These are phyloP conservation scores for Vireo altiloquus DNA, from an alignment of 2,113 vertebrate genomes.

Conservation along the genomic window DNA sequence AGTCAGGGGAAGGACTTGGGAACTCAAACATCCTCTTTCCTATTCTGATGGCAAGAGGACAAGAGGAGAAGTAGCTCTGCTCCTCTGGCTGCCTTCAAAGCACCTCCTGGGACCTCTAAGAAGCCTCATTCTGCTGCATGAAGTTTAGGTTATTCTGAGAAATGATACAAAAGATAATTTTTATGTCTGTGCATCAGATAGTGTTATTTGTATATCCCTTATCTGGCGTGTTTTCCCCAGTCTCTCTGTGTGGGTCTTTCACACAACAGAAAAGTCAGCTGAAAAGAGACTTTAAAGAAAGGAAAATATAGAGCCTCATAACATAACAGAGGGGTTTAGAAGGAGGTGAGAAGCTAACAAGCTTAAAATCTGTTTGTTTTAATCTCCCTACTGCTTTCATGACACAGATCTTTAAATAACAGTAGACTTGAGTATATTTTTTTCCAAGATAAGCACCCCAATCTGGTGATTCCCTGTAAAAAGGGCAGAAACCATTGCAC, in stretches of 20 bases:
- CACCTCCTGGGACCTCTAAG: background rate
- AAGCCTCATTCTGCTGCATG: background rate
- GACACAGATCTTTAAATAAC: background rate
- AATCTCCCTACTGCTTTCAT: background rate
- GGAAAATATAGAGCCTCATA: background rate
- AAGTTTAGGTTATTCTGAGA: slow-evolving; percentile 35
- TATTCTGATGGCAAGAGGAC: background rate
- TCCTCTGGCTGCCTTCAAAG: background rate
- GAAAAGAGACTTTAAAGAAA: background rate
- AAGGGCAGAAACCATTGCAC: background rate
- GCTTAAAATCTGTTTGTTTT: background rate
- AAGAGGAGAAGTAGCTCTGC: background rate
- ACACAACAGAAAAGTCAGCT: background rate
- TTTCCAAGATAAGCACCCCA: background rate
- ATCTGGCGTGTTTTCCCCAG: background rate
- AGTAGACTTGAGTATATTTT: background rate
- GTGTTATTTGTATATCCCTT: background rate
- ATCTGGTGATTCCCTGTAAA: background rate
- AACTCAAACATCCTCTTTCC: background rate
- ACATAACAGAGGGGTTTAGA: background rate
- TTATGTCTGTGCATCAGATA: background rate
- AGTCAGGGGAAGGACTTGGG: background rate
- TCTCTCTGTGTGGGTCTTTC: background rate
- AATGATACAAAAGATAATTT: background rate
- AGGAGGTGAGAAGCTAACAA: background rate